Evolutionary conservation across 2,113 vertebrate genomes (phyloP), one percentile per base, ranked within the genome.

Genomic region (Megaceryle torquata): DNA sequence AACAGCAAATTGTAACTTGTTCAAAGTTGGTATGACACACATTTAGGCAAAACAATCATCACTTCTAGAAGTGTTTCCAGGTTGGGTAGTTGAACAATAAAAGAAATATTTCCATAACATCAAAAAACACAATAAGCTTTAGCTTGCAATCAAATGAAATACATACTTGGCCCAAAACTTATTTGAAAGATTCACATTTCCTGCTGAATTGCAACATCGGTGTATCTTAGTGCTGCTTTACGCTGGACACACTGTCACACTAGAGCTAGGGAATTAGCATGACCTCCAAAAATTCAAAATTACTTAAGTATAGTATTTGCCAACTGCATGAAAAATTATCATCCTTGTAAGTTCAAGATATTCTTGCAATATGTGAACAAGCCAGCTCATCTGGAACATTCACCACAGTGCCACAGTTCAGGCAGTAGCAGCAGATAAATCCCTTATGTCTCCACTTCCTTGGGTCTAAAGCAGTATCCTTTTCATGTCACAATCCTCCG

Each of bases 81-180:
- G 29, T 22, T 69, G 33, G 13, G 13, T 7, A 82, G 31, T 7
- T 82, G n/a, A 93, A 33, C 29, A 59, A 20, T 63, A 81, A 20
- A 29, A 72, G 1, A 64, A 90, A 18, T 59, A 70, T 35, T 74
- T 57, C 74, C 21, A 4, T 6, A 44, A 37, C 37, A 72, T 59
- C 15, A 72, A 85, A 78, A 60, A 22, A 15, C 4, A 54, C 31
- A 78, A 3, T 48, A 19, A 74, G 75, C 37, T 72, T 70, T 20
- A 70, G 17, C 41, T 61, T 71, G 72, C 43, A 86, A 83, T 51
- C 88, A 74, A 97, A 91, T 60, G 59, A 95, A 96, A 86, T 51
- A 65, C 14, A 41, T 18, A 69, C 50, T 91, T 88, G 88, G 94
- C 67, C 50, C 75, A 88, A 90, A 94, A 69, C 25, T 53, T 81